Base-by-base conservation (phyloP, 1,140 invertebrate genomes). In the Meteorus sp. region DNA sequence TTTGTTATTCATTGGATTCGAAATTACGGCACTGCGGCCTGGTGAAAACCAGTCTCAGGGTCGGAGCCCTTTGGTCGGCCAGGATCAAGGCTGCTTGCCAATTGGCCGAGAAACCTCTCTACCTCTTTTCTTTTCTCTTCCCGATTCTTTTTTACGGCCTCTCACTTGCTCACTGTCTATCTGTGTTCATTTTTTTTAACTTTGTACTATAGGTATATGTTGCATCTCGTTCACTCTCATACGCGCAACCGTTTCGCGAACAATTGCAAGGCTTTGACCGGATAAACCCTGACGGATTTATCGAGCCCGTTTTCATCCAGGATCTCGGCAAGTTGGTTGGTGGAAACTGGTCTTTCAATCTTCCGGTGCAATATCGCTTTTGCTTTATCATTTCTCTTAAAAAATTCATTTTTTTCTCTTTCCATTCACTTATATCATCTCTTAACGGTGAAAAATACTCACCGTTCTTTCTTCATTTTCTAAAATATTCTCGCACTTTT, bases 41-140 rank as follows among this genome's bases (percentile, higher is more conserved):
- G 2, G 52, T 22, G 9, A 50, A 61, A 66, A 64, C 67, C 64
- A 68, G 67, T 66, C 67, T 60, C 50, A 64, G 60, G 64, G 62
- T 64, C 63, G 63, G 59, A 60, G 64, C 64, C 67, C 67, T 66
- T 68, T 62, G 37, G 61, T 45, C 58, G 56, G 56, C 13, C 48
- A 63, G 64, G 67, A 64, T 68, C 64, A 68, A 66, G 67, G 62
- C 62, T 64, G 50, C 56, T 63, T 45, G 61, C 62, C 64, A 64
- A 64, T 66, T 61, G 66, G 56, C 64, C 56, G 39, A 37, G 47
- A 56, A 43, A 56, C 53, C 54, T 53, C 35, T 48, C 45, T 64
- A 48, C 44, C 65, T 56, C 56, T 60, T 59, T 39, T 13, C 35
- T 61, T 51, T 20, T 43, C 27, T 6, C 37, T 52, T 51, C 37